Base-by-base conservation (phyloP, 1,140 invertebrate genomes). In the Physella acuta region DNA sequence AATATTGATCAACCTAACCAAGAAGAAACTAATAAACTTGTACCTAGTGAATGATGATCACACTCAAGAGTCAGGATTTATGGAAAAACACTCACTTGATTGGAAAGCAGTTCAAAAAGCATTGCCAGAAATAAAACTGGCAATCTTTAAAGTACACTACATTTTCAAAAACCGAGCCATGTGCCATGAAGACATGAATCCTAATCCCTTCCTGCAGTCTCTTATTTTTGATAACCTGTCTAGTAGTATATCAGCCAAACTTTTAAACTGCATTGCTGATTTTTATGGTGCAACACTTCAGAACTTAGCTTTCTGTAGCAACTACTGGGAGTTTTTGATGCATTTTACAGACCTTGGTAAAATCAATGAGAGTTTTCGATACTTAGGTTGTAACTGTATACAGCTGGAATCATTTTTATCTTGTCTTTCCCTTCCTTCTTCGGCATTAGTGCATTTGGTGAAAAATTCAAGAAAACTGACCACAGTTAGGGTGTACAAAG, bases 291-390 rank as follows among this genome's bases (percentile, higher is more conserved):
- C 34, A 17, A 64, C 62, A 52, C 39, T 64, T 5, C 62, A 30
- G 2, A 64, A 30, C 17, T 17, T 64, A 20, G 62, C 62, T 11
- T 64, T 64, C 31, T 64, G 62, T 28, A 64, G 62, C 24, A 51
- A 64, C 36, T 64, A 64, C 44, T 64, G 62, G 62, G 62, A 64
- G 62, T 64, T 64, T 28, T 49, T 64, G 3, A 64, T 64, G 62
- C 62, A 64, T 64, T 64, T 64, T 53, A 33, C 62, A 30, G 62
- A 64, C 28, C 33, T 64, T 1, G 62, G 51, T 2, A 31, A 64
- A 33, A 64, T 64, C 16, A 53, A 64, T 36, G 51, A 64, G 17
- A 64, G 62, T 20, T 64, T 64, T 28, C 49, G 33, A 28, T 64
- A 64, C 36, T 17, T 64, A 36, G 62, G 31, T 20, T 20, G 28